Evolutionary conservation across 2,797 vertebrate species (phyloP).

Genomic region (Onychomys arenicola): DNA sequence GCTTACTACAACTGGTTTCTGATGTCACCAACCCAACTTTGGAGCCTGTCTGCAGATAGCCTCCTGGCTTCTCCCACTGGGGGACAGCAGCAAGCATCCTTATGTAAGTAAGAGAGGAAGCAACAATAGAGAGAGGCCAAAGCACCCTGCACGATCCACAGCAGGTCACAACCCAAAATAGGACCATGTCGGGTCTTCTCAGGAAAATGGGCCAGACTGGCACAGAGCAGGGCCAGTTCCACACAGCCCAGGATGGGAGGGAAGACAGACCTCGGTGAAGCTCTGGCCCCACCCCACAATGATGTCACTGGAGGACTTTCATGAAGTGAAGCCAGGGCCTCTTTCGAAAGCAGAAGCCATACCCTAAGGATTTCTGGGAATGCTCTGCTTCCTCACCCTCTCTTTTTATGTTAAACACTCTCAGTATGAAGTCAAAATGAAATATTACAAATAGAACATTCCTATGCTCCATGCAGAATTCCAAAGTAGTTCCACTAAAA

Average conservation of each 20-base stretch:
- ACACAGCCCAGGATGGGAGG: not conserved
- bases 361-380: not conserved
- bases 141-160: not conserved
- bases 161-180: constrained; percentile 32
- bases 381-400: not conserved
- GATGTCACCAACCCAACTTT: fast-evolving
- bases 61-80: not conserved
- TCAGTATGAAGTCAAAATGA: not conserved
- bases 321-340: not conserved
- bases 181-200: not conserved
- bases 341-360: not conserved
- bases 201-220: not conserved
- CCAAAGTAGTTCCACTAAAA: not conserved
- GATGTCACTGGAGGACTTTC: not conserved
- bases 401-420: not conserved
- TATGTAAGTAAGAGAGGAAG: not conserved
- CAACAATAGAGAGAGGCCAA: not conserved
- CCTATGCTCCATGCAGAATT: not conserved
- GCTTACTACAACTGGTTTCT: not conserved
- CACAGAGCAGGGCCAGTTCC: not conserved
- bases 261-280: not conserved
- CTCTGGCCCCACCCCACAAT: not conserved
- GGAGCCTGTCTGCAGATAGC: fast-evolving
- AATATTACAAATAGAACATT: not conserved
- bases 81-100: not conserved